Percentiles rank a stretch among this genome's conserved stretches.
phyloP scores from a whole-genome alignment of 2,113 vertebrate species.

The Chaenogobius annularis region DNA sequence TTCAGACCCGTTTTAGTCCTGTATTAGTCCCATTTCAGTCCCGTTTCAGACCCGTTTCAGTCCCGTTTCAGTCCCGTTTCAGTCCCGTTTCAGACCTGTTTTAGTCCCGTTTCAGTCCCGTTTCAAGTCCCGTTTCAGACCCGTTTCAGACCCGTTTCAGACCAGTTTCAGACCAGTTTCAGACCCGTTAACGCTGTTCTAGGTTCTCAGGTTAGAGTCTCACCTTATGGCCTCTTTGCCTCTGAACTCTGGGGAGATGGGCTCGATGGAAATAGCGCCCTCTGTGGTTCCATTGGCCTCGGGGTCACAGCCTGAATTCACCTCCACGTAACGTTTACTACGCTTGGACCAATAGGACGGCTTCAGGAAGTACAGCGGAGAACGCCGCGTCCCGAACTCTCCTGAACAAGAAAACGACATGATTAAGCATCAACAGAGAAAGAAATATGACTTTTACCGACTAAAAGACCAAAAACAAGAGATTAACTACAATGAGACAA shows the following conservation, averaged over 20 bases:
- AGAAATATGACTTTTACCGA: too few relatives aligned
- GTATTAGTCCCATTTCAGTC: neutral
- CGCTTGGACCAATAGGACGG: slow-evolving; percentile 94
- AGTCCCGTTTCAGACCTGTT: too few relatives aligned
- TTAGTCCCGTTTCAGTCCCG: neutral
- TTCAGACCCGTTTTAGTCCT: neutral
- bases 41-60: too few relatives aligned
- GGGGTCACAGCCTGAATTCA: slow-evolving; percentile 81
- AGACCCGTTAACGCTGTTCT: too few relatives aligned
- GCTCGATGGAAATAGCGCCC: slow-evolving; percentile 83
- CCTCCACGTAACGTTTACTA: slow-evolving; percentile 84
- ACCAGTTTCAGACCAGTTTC: neutral
- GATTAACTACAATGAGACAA: too few relatives aligned
- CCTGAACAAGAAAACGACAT: slow-evolving; percentile 69
- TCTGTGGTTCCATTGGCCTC: slow-evolving; percentile 77
- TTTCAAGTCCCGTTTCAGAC: neutral
- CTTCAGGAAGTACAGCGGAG: slow-evolving; percentile 89
- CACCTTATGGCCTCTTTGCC: slow-evolving; percentile 97
- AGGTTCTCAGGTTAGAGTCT: neutral
- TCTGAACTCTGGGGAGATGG: slow-evolving; percentile 86
- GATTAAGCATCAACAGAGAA: neutral
- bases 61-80: too few relatives aligned
- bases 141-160: neutral
- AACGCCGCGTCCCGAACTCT: slow-evolving; percentile 86
- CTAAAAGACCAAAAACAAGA: neutral